phyloP scores from a whole-genome alignment of 2,797 vertebrate species.

The Syngnathus rostellatus region DNA sequence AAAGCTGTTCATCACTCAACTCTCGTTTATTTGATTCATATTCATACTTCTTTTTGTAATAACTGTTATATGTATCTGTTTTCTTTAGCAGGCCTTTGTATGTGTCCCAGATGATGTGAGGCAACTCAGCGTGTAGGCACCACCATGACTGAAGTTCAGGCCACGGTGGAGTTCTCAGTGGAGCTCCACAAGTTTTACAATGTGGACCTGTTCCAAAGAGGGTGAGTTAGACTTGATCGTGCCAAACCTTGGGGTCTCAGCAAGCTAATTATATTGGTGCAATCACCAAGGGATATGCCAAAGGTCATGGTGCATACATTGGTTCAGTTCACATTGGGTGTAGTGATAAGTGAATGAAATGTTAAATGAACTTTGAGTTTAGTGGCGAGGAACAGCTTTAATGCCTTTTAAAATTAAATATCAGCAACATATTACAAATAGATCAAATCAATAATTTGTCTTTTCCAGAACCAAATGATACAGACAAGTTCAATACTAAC shows the following conservation, averaged over 20 bases:
- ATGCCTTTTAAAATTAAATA: neutral
- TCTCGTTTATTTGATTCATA: neutral
- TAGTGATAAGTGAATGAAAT: no score
- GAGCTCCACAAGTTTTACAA: slow-evolving; percentile 99
- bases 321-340: no score
- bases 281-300: neutral
- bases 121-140: slow-evolving; percentile 68
- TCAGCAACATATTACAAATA: neutral
- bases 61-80: neutral
- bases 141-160: slow-evolving; percentile 96
- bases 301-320: no score
- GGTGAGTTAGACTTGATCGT: slow-evolving; percentile 64
- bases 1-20: neutral
- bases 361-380: no score
- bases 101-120: slow-evolving; percentile 71
- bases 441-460: no score
- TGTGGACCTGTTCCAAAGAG: slow-evolving; percentile 98
- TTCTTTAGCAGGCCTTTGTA: slow-evolving; percentile 33
- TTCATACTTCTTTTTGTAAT: neutral
- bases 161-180: slow-evolving; percentile 97
- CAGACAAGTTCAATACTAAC: no score
- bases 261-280: no score
- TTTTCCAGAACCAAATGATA: no score
- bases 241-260: neutral
- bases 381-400: neutral